phyloP scores from a whole-genome alignment of 2,888 invertebrate species.

The Megamerina dolium region DNA sequence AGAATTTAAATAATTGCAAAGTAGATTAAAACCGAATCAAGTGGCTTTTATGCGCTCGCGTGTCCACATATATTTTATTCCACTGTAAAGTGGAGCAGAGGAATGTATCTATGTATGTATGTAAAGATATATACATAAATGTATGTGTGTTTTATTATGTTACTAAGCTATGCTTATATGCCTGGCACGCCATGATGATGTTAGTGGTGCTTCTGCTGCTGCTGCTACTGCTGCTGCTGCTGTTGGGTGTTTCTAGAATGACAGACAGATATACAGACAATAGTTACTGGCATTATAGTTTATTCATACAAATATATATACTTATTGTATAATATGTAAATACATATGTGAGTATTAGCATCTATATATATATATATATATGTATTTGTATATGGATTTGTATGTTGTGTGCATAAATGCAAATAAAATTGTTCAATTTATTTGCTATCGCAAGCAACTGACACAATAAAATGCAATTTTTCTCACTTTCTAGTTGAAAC shows the following conservation, averaged over 20 bases:
- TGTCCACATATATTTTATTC: conserved; percentile 16
- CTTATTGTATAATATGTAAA: too few relatives aligned
- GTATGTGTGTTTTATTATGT: too few relatives aligned
- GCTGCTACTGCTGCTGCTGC: background rate
- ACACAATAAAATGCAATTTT: conserved; percentile 25
- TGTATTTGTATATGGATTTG: conserved; percentile 5
- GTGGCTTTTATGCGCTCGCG: conserved; percentile 21
- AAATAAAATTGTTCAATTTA: conserved; percentile 29
- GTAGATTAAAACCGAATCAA: conserved; percentile 29
- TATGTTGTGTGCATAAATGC: conserved; percentile 17
- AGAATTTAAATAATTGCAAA: conserved; percentile 28
- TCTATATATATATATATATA: conserved; percentile 5
- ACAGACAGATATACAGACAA: too few relatives aligned
- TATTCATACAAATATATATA: too few relatives aligned
- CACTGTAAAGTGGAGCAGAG: conserved; percentile 1
- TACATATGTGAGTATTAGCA: too few relatives aligned
- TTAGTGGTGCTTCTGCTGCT: background rate
- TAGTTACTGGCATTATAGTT: too few relatives aligned
- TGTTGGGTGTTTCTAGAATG: too few relatives aligned
- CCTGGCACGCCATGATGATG: background rate
- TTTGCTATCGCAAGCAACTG: conserved; percentile 26
- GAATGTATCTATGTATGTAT: background rate
- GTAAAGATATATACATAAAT: conserved; percentile 20
- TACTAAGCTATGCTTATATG: too few relatives aligned
- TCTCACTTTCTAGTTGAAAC: conserved; percentile 5